These are phyloP conservation scores for Stegophylla sp. DNA, from an alignment of 2,888 invertebrate species.

Conservation along the genomic window DNA sequence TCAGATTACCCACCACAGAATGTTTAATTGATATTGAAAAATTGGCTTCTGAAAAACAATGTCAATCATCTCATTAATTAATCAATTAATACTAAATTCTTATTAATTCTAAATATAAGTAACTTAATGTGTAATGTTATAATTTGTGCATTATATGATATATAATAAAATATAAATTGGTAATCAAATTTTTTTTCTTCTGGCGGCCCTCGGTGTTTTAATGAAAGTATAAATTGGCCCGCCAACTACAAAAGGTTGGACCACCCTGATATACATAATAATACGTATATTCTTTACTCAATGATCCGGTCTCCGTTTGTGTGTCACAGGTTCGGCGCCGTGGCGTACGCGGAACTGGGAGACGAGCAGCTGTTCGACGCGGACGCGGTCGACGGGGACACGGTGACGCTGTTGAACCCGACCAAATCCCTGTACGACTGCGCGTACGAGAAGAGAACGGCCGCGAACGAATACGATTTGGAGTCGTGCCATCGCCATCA, in stretches of 20 bases:
- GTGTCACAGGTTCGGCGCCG: conserved; percentile 36
- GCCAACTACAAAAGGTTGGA: too few species aligned
- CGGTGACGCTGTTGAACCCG: conserved; percentile 44
- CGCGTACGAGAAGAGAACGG: conserved; percentile 26
- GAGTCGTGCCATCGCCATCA: conserved; percentile 38
- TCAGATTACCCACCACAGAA: too few species aligned
- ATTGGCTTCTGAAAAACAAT: conserved; percentile 1
- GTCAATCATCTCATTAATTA: not conserved
- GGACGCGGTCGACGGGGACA: conserved; percentile 39
- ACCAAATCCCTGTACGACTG: conserved; percentile 2
- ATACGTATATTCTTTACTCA: too few species aligned
- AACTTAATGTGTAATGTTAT: too few species aligned
- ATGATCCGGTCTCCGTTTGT: too few species aligned
- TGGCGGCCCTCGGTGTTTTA: too few species aligned
- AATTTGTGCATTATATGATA: too few species aligned
- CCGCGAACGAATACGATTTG: not conserved
- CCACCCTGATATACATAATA: too few species aligned
- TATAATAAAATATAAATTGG: too few species aligned
- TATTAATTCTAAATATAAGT: not conserved
- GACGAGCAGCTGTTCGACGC: conserved; percentile 45
- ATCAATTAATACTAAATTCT: too few species aligned
- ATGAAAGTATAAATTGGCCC: too few species aligned
- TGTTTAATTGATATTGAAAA: conserved; percentile 1
- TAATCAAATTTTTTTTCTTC: too few species aligned
- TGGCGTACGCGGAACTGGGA: conserved; percentile 47